Evolutionary conservation across 1,140 invertebrate species (phyloP), one percentile per base, ranked within the genome.

Genomic region (Odontomachus brunneus): DNA sequence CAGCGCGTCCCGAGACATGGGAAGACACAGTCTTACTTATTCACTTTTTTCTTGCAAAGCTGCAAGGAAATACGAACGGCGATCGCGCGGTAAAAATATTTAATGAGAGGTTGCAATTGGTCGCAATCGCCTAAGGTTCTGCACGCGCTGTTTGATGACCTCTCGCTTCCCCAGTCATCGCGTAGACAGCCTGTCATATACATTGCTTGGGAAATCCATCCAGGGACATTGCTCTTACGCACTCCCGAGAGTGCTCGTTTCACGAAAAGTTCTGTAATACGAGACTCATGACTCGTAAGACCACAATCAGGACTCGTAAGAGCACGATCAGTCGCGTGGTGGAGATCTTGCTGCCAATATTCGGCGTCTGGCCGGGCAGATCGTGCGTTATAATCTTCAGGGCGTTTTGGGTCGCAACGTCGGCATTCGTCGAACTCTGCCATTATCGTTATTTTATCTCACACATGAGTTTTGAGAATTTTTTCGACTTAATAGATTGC

Each of bases 401-500:
- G 24, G n/a, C 76, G 15, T 65, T 83, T 55, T 66, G 81, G 81
- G 5, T 65, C n/a, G 15, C 29, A 9, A 29, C 62, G 44, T 0
- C 24, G n/a, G 24, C 1, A 17, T 65, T 76, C 9, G 14, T 59
- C 9, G n/a, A 11, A 55, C 17, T 33, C 0, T 63, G 44, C 62
- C 48, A 76, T 19, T 76, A 33, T n/a, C 26, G 63, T 0, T 83
- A 83, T 57, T 19, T 83, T 0, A 0, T 26, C 9, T 44, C 22
- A 14, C 81, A 83, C 12, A n/a, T 76, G 1, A 63, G 33, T 38
- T 3, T 15, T 0, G 9, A 76, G 4, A 65, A 83, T 17, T 57
- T 83, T n/a, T 44, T 65, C 1, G 76, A 76, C 1, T 29, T 83
- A 9, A n/a, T 83, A 4, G 81, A 83, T n/a, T 83, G 71, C 1